phyloP scores from a whole-genome alignment of 2,797 vertebrate genomes.

The Pseudochirops cupreus region DNA sequence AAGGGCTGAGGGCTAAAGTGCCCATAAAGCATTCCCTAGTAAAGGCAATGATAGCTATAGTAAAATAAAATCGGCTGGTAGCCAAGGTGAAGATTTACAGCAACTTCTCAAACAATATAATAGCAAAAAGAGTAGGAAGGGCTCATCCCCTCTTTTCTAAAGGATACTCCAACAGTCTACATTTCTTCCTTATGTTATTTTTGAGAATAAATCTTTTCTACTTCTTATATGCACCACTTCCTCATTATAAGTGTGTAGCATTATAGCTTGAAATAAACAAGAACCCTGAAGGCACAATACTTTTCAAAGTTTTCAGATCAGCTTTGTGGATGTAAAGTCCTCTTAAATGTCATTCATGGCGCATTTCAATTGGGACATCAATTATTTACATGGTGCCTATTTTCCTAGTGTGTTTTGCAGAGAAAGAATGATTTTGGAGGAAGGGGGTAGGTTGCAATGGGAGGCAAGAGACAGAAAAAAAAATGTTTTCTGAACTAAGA shows the following conservation, averaged over 20 bases:
- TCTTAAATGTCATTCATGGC: slow-evolving; percentile 53
- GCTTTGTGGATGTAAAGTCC: slow-evolving; percentile 39
- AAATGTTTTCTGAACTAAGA: background rate
- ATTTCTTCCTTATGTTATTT: slow-evolving; percentile 58
- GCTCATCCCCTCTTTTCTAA: slow-evolving; percentile 33
- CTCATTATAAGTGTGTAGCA: slow-evolving; percentile 22
- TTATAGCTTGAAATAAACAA: slow-evolving; percentile 64
- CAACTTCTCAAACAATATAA: slow-evolving; percentile 64
- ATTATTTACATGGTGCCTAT: background rate
- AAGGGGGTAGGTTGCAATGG: background rate
- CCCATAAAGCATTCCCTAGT: slow-evolving; percentile 70
- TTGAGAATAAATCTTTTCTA: slow-evolving; percentile 61
- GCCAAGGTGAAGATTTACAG: slow-evolving; percentile 73
- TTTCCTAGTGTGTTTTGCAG: slow-evolving; percentile 1
- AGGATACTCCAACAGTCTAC: slow-evolving; percentile 53
- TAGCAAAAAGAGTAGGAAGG: slow-evolving; percentile 60
- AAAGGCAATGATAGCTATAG: slow-evolving; percentile 68
- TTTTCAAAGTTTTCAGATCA: slow-evolving; percentile 63
- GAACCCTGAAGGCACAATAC: slow-evolving; percentile 28
- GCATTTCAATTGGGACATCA: slow-evolving; percentile 38
- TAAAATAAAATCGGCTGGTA: slow-evolving; percentile 73
- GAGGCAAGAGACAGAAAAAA: background rate
- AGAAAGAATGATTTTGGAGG: background rate
- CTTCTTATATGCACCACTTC: slow-evolving; percentile 38
- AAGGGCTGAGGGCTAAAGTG: slow-evolving; percentile 63